These are phyloP conservation scores for Lordiphosa collinella DNA, from an alignment of 1,140 invertebrate genomes.

Conservation along the genomic window DNA sequence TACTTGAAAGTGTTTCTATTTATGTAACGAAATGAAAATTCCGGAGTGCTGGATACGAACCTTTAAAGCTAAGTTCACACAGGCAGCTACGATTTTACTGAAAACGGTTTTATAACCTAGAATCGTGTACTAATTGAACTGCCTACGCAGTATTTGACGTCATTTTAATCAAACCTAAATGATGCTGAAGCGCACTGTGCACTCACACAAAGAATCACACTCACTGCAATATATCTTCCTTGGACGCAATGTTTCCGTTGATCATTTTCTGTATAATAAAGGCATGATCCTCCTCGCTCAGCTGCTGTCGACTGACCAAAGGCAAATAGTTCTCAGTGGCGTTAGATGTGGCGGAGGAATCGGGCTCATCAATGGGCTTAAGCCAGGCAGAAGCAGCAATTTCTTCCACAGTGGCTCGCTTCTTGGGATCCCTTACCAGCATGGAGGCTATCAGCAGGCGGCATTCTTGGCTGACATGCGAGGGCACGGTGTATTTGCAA, in stretches of 20 bases:
- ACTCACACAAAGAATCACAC: no score
- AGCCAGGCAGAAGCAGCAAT: slow-evolving; percentile 95
- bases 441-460: slow-evolving; percentile 92
- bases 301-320: slow-evolving; percentile 89
- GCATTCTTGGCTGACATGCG: slow-evolving; percentile 92
- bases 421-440: slow-evolving; percentile 95
- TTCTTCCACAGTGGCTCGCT: slow-evolving; percentile 91
- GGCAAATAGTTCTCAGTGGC: slow-evolving; percentile 84
- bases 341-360: slow-evolving; percentile 23
- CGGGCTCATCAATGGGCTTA: slow-evolving; percentile 77
- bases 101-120: no score
- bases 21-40: no score
- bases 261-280: slow-evolving; percentile 98
- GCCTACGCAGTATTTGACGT: no score
- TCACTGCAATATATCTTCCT: slow-evolving; percentile 95
- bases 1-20: no score
- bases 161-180: no score
- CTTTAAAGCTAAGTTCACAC: no score
- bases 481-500: slow-evolving; percentile 97
- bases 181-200: no score
- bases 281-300: slow-evolving; percentile 95
- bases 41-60: no score
- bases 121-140: no score
- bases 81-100: no score
- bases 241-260: slow-evolving; percentile 94